These are phyloP conservation scores for Hylomyscus alleni DNA, from an alignment of 2,797 vertebrate genomes.

Conservation along the genomic window DNA sequence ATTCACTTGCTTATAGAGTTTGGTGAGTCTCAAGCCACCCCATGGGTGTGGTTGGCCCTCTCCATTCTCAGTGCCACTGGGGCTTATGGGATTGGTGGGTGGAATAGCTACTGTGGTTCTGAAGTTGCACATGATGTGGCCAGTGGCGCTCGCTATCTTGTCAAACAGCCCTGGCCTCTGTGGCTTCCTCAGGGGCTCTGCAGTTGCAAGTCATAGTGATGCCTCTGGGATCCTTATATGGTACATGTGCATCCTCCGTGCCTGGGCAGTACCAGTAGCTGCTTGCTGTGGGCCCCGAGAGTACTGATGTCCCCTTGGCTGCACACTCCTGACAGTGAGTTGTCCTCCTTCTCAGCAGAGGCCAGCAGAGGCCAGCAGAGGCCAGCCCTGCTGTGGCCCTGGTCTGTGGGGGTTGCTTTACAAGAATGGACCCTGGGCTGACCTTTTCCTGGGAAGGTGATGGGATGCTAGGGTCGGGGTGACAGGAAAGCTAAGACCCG, in stretches of 20 bases:
- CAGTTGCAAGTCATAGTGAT: constrained; percentile 78
- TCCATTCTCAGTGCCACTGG: neutral
- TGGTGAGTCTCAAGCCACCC: neutral
- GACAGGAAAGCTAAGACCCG: neutral
- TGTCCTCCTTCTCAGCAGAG: neutral
- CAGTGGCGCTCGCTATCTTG: neutral
- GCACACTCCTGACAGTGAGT: constrained; percentile 3
- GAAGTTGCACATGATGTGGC: neutral
- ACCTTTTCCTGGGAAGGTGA: neutral
- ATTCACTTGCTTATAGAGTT: neutral
- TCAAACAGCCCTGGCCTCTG: neutral
- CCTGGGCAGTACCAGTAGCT: neutral
- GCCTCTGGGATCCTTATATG: neutral
- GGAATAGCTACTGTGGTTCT: neutral
- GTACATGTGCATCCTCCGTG: neutral
- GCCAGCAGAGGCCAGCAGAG: too few species aligned
- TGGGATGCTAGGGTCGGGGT: neutral
- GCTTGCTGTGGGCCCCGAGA: neutral
- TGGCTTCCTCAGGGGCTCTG: neutral
- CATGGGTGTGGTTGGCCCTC: neutral
- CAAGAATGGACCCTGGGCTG: neutral
- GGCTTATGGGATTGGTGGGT: neutral
- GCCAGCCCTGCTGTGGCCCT: neutral
- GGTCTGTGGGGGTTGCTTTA: neutral
- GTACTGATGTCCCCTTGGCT: neutral